Evolutionary conservation across 2,888 invertebrate species (phyloP), one percentile per base, ranked within the genome.

Genomic region (Yponomeuta evonymella): DNA sequence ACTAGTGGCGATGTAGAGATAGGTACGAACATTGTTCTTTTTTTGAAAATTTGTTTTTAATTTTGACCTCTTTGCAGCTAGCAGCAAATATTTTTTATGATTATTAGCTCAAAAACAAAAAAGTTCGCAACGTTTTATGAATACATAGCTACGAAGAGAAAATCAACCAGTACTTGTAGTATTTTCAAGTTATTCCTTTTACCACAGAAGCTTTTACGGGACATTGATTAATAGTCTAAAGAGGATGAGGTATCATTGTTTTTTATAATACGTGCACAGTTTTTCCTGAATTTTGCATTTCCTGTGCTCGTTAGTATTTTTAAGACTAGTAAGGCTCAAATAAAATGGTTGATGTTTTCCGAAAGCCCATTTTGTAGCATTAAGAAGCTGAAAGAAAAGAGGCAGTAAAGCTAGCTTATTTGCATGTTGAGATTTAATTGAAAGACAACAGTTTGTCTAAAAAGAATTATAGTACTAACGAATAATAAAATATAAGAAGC

Each of bases 211-310:
- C 87, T 88, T 88, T 88, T 87, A 85, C 85, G 81, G 80, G 83
- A 84, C 86, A 80, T 82, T 88, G 88, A 89, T 89, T 88, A 88
- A 89, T 89, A 84, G 86, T 83, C 81, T 78, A 75, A 78, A 79
- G 81, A 79, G 80, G 81, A 80, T 80, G 81, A n/a, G 65, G 48
- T 48, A 86, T 83, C 86, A 83, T 85, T 74, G 76, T 75, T 79
- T 23, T 78, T 77, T 76, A 75, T 81, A 77, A 76, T 75, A 73
- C 73, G 65, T 66, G 67, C 71, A 83, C 71, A 71, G 33, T n/a
- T 69, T 71, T n/a, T 15, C 33, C 30, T 29, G 51, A 51, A 48
- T 29, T 58, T 67, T 43, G 29, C 4, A 51, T 51, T 29, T 10
- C 15, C 12, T 6, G 12, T 11, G 9, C 36, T 67, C 2, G 12